Conservation (phyloP, 2,113 vertebrate species). For the Melanerpes formicivorus region DNA sequence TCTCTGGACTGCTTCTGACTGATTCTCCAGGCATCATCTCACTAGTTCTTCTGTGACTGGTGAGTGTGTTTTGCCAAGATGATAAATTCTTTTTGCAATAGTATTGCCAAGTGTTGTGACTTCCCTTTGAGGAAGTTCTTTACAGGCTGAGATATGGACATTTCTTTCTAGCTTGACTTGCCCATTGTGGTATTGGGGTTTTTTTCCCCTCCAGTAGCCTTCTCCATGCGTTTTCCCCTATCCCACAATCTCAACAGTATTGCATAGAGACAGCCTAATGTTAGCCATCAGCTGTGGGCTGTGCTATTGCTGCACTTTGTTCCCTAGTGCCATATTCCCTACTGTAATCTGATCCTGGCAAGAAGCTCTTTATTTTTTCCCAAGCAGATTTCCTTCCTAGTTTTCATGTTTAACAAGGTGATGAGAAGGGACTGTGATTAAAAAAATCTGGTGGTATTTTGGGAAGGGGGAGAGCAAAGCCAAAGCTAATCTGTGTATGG, state of each 20-base stretch:
- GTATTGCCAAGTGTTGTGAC: conserved; percentile 21
- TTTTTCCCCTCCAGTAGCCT: not conserved
- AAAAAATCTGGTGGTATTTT: conserved; percentile 1
- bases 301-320: not conserved
- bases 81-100: conserved; percentile 40
- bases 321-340: not conserved
- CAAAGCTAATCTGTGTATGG: not conserved
- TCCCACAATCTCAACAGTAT: not conserved
- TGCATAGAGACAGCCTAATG: not conserved
- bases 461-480: not conserved
- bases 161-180: not conserved
- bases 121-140: conserved; percentile 19
- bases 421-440: not conserved
- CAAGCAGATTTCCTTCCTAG: not conserved
- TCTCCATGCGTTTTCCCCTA: not conserved
- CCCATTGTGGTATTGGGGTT: not conserved
- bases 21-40: conserved; percentile 15
- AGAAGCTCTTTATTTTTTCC: not conserved
- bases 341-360: not conserved
- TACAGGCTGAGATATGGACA: not conserved
- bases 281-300: not conserved
- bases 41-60: not conserved
- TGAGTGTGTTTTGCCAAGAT: conserved; percentile 29
- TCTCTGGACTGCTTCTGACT: not conserved
- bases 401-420: conserved; percentile 19